These are phyloP conservation scores for Gambusia affinis DNA, from an alignment of 2,113 vertebrate species.

Conservation along the genomic window DNA sequence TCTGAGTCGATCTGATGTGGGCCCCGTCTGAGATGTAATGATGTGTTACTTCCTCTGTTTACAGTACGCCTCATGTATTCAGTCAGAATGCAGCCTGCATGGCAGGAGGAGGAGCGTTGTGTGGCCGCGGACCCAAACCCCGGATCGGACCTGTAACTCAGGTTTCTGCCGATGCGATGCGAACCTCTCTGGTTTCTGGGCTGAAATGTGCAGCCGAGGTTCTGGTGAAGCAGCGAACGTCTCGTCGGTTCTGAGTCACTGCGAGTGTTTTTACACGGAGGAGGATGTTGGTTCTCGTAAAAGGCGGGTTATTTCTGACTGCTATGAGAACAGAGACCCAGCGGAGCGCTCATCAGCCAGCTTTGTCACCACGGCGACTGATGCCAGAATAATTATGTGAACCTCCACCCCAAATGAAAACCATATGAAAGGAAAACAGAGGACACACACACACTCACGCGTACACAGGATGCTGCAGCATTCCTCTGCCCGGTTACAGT, in stretches of 20 bases:
- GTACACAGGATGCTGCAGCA: constrained; percentile 14
- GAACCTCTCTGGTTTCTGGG: not conserved
- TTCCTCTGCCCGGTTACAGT: constrained; percentile 25
- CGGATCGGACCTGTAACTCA: not conserved
- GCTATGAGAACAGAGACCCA: constrained; percentile 45
- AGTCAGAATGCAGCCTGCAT: constrained; percentile 15
- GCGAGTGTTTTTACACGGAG: not conserved
- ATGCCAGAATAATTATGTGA: constrained; percentile 71
- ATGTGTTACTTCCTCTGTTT: constrained; percentile 68
- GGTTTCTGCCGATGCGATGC: constrained; percentile 5
- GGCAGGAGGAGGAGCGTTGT: not conserved
- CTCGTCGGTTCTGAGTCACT: not conserved
- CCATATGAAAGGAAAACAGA: constrained; percentile 58
- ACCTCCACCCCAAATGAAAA: constrained; percentile 68
- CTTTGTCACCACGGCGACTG: constrained; percentile 63
- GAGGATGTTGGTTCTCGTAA: constrained; percentile 42
- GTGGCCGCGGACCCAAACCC: constrained; percentile 3
- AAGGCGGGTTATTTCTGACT: constrained; percentile 47
- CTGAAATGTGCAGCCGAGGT: not conserved
- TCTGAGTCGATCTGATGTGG: not conserved
- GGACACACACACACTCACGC: constrained; percentile 24
- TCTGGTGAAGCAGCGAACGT: not conserved
- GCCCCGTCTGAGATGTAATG: constrained; percentile 42
- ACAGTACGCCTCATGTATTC: constrained; percentile 27
- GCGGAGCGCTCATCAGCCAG: constrained; percentile 30